Evolutionary conservation across 2,797 vertebrate genomes (phyloP), one percentile per base, ranked within the genome.

Genomic region (Amphiprion clarkii): DNA sequence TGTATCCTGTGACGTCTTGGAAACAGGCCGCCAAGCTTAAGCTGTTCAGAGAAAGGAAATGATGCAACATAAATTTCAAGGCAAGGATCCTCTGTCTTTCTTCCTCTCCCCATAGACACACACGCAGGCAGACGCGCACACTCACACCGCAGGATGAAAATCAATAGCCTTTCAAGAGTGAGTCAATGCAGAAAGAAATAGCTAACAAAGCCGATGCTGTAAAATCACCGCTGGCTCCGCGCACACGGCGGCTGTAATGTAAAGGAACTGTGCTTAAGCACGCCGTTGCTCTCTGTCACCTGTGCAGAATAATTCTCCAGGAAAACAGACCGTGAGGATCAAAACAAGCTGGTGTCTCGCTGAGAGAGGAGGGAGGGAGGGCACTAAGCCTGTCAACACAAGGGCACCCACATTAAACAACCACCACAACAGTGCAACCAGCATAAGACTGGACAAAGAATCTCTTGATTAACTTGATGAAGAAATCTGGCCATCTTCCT

Each of bases 131-230:
- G 17, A 66, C 53, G 61, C 48, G 56, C 76, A 68, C 60, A 14
- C 63, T 25, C 73, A 12, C 60, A 27, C 71, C 17, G 60, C 76
- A 27, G 80, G 82, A 81, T 84, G 65, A 68, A 92, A 93, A 92
- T 94, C 90, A 86, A 91, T 93, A 90, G 67, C 68, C 77, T 89
- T 87, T 90, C 83, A 90, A 92, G 72, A 88, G 83, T 61, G 78
- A 92, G 85, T 92, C 92, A 92, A 91, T 91, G 82, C 85, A 89
- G 83, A 82, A 78, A 87, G 84, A 85, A 90, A 90, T 92, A 88
- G 91, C 84, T 67, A 85, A 89, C 71, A 88, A 85, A 89, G 68
- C 79, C 75, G 57, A 21, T 67, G 73, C 81, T 74, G 81, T 87
- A 84, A 85, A 90, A 71, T 76, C 70, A 82, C 58, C 59, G n/a